Evolutionary conservation across 2,113 vertebrate species (phyloP).

Genomic region (Coracopsis vasa): DNA sequence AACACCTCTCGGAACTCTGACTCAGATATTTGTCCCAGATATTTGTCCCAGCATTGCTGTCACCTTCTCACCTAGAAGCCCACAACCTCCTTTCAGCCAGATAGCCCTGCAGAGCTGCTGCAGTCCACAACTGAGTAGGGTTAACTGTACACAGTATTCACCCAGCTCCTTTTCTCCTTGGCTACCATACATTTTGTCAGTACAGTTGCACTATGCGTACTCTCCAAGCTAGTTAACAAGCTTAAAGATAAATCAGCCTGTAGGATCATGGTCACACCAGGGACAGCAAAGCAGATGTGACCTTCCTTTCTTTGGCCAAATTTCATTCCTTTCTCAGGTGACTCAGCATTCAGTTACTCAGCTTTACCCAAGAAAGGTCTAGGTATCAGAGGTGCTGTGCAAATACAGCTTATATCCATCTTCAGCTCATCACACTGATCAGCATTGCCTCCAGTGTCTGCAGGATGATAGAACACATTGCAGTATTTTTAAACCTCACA

Average conservation of each 20-base stretch:
- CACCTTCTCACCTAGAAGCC: accelerated
- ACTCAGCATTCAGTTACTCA: not conserved
- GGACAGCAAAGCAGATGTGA: not conserved
- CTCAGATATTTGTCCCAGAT: not conserved
- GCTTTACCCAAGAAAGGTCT: not conserved
- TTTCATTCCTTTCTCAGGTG: not conserved
- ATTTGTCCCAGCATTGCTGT: not conserved
- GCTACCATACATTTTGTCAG: not conserved
- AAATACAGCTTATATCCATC: not conserved
- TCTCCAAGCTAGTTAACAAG: not conserved
- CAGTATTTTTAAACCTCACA: not conserved
- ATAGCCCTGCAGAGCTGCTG: not conserved
- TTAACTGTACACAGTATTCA: not conserved
- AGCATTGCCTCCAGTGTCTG: not conserved
- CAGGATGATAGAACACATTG: not conserved
- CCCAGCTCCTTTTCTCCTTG: not conserved
- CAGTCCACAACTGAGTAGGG: not conserved
- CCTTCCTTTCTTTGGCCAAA: not conserved
- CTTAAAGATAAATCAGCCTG: constrained; percentile 5
- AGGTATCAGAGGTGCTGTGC: not conserved
- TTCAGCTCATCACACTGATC: not conserved
- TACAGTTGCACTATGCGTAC: not conserved
- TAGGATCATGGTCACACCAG: not conserved
- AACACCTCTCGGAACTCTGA: not conserved
- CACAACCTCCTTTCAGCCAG: not conserved